Conservation (phyloP, 2,113 vertebrate species). For the Trogon melanurus region DNA sequence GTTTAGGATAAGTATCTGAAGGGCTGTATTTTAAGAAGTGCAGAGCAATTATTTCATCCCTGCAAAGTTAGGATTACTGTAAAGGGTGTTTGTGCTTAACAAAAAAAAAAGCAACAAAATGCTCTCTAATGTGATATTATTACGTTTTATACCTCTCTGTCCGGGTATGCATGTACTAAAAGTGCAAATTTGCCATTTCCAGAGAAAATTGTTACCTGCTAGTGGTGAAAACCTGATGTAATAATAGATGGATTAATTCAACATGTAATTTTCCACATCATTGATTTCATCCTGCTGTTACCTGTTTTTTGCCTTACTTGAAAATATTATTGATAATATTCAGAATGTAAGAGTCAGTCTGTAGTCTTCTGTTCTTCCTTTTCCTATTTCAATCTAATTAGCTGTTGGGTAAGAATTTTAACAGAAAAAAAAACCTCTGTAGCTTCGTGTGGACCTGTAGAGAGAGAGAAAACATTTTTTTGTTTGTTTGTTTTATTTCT, state of each 20-base stretch:
- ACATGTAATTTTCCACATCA: neutral
- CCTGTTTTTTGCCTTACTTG: neutral
- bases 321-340: neutral
- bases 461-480: neutral
- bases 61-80: neutral
- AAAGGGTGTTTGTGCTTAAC: neutral
- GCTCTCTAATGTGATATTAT: neutral
- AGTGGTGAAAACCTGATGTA: neutral
- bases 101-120: neutral
- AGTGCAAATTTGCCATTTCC: slow-evolving; percentile 30
- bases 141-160: neutral
- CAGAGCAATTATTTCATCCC: neutral
- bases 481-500: neutral
- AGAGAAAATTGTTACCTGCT: neutral
- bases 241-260: neutral
- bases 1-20: neutral
- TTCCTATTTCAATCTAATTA: neutral
- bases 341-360: neutral
- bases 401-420: neutral
- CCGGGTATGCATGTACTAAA: neutral
- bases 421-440: neutral
- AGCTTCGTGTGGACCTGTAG: neutral
- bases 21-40: neutral
- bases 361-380: neutral
- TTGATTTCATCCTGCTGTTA: neutral